Evolutionary conservation across 2,888 invertebrate species (phyloP).

Genomic region (Ceriagrion tenellum): DNA sequence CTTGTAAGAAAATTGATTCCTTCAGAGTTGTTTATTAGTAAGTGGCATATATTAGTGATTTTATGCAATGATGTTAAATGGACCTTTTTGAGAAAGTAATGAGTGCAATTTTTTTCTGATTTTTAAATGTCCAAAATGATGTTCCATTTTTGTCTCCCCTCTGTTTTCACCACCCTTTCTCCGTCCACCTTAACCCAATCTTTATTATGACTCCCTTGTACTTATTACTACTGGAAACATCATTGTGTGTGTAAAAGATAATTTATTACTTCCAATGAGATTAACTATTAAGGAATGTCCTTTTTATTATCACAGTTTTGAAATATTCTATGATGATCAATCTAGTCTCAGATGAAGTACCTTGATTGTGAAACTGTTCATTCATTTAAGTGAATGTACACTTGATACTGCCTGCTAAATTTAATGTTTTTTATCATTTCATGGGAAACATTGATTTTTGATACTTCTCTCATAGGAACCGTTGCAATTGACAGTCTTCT

Average conservation of each 20-base stretch:
- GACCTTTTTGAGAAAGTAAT: conserved; percentile 54
- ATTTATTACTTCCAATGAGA: conserved; percentile 59
- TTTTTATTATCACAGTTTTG: conserved; percentile 39
- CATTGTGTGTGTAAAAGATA: conserved; percentile 62
- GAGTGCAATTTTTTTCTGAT: conserved; percentile 58
- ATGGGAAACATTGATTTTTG: neutral
- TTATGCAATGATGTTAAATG: conserved; percentile 64
- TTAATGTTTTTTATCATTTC: conserved; percentile 38
- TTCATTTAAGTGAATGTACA: conserved; percentile 29
- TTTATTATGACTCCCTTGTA: conserved; percentile 53
- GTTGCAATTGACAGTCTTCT: conserved; percentile 21
- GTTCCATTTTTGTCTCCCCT: conserved; percentile 37
- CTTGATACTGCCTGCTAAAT: conserved; percentile 49
- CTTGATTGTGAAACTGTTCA: conserved; percentile 51
- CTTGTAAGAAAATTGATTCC: conserved; percentile 64
- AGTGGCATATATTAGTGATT: conserved; percentile 65
- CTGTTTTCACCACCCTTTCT: neutral
- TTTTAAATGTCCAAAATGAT: conserved; percentile 61
- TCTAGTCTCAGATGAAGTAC: conserved; percentile 66
- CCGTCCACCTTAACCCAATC: conserved; percentile 56
- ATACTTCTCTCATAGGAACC: neutral
- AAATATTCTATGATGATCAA: conserved; percentile 53
- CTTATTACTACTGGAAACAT: conserved; percentile 57
- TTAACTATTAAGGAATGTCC: conserved; percentile 45
- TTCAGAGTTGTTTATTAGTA: conserved; percentile 61